Percentiles rank a stretch among this genome's conserved stretches.
Evolutionary conservation across 2,888 invertebrate genomes (phyloP).

Genomic region (Steinernema carpocapsae): DNA sequence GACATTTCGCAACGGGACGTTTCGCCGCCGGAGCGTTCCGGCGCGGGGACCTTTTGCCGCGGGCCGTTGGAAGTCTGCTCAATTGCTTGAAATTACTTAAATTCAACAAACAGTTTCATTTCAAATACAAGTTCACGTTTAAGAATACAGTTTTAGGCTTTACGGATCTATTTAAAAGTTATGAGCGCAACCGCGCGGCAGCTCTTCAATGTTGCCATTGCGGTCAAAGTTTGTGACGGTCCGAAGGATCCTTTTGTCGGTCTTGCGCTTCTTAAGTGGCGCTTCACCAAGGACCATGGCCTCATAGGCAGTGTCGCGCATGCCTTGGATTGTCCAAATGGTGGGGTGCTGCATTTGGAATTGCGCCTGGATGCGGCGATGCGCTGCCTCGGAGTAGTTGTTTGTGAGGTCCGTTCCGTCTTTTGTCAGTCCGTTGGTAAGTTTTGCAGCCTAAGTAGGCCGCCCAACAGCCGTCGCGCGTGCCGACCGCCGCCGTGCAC

Average conservation of each 20-base stretch:
- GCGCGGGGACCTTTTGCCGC: too few species aligned
- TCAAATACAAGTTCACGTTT: not conserved
- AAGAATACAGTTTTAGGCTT: not conserved
- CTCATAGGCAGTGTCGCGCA: slow-evolving; percentile 33
- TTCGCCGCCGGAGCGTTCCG: too few species aligned
- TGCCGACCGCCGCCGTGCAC: too few species aligned
- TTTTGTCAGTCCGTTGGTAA: not conserved
- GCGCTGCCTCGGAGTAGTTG: slow-evolving; percentile 36
- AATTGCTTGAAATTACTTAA: too few species aligned
- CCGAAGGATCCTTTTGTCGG: not conserved
- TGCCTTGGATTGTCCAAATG: slow-evolving; percentile 35
- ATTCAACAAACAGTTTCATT: too few species aligned
- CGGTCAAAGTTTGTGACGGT: not conserved
- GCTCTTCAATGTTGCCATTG: not conserved
- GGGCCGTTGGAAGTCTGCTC: too few species aligned
- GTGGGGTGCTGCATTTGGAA: slow-evolving; percentile 36
- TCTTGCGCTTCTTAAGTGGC: slow-evolving; percentile 21
- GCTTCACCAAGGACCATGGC: slow-evolving; percentile 37
- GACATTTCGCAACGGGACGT: too few species aligned
- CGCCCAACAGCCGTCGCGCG: too few species aligned
- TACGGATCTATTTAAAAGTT: not conserved
- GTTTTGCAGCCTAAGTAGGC: too few species aligned
- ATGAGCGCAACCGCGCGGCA: not conserved
- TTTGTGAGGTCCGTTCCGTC: not conserved
- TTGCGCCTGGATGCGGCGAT: slow-evolving; percentile 21